A percentile compares a stretch with the other conserved stretches of the same genome.
Conservation (phyloP, 2,888 invertebrate genomes). For the Trypoxylon attenuatum region DNA sequence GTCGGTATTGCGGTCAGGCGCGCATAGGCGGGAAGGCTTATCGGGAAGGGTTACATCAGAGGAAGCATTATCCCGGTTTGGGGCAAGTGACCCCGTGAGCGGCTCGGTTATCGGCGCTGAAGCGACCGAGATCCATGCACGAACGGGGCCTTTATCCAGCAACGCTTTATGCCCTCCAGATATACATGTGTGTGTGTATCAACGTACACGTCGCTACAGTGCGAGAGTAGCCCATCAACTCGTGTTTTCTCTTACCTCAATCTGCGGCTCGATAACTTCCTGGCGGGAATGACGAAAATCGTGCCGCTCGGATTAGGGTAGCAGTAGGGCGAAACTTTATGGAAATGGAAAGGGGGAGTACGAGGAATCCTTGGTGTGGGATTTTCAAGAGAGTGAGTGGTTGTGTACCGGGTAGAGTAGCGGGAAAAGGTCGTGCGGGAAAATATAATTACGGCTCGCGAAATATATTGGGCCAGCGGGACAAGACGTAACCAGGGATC, state of each 20-base stretch:
- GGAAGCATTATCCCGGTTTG: constrained; percentile 46
- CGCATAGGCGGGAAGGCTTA: constrained; percentile 38
- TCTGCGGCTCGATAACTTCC: no score
- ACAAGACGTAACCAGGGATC: constrained; percentile 18
- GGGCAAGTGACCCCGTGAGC: constrained; percentile 37
- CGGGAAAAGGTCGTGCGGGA: constrained; percentile 46
- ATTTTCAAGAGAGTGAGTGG: constrained; percentile 11
- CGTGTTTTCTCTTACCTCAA: constrained; percentile 1
- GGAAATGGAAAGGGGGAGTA: background rate
- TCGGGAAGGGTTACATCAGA: constrained; percentile 44
- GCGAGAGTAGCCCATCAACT: background rate
- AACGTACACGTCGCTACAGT: no score
- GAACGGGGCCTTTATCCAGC: no score
- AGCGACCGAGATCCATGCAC: constrained; percentile 25
- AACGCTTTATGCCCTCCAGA: constrained; percentile 9
- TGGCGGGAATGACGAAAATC: no score
- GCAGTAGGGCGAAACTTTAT: background rate
- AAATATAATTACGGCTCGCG: constrained; percentile 55
- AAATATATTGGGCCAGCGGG: constrained; percentile 52
- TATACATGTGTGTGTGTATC: no score
- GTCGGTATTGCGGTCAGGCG: constrained; percentile 35
- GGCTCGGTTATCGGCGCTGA: constrained; percentile 44
- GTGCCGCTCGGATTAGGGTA: no score
- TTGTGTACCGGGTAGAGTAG: background rate
- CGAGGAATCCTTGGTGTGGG: background rate